Conservation (phyloP, 1,140 invertebrate genomes). For the Drosophila elegans region DNA sequence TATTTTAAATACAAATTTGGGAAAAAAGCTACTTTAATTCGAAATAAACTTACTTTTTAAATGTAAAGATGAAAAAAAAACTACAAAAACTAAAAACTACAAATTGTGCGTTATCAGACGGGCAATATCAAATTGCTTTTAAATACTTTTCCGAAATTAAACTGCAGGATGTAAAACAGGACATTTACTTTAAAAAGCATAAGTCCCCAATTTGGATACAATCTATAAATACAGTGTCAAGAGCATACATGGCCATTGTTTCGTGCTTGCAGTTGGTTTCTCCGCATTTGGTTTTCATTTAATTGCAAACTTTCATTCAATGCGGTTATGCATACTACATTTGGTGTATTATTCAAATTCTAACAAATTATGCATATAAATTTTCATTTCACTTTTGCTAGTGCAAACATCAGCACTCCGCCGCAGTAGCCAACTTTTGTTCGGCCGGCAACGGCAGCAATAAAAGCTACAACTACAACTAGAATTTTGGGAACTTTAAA, state of each 20-base stretch:
- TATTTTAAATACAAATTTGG: neutral
- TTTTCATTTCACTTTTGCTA: conserved; percentile 47
- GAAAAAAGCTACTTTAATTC: too few relatives aligned
- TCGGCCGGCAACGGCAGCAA: conserved; percentile 27
- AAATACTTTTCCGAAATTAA: too few relatives aligned
- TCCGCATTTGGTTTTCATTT: conserved; percentile 17
- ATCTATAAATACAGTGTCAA: neutral
- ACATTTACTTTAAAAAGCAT: too few relatives aligned
- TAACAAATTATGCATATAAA: conserved; percentile 52
- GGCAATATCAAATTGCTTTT: too few relatives aligned
- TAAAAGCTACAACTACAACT: conserved; percentile 6
- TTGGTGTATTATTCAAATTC: conserved; percentile 40
- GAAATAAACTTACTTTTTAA: too few relatives aligned
- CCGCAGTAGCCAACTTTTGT: conserved; percentile 34
- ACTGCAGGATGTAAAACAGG: too few relatives aligned
- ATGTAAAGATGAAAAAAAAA: too few relatives aligned
- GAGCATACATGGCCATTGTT: neutral
- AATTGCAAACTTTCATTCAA: conserved; percentile 44
- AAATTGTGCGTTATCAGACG: too few relatives aligned
- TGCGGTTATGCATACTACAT: conserved; percentile 28
- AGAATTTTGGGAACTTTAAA: conserved; percentile 24
- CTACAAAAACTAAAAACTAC: too few relatives aligned
- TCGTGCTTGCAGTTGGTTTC: neutral
- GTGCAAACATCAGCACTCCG: conserved; percentile 26
- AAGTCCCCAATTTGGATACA: neutral